These are phyloP conservation scores for Phrynocephalus forsythii DNA, from an alignment of 2,797 vertebrate genomes.

Conservation along the genomic window DNA sequence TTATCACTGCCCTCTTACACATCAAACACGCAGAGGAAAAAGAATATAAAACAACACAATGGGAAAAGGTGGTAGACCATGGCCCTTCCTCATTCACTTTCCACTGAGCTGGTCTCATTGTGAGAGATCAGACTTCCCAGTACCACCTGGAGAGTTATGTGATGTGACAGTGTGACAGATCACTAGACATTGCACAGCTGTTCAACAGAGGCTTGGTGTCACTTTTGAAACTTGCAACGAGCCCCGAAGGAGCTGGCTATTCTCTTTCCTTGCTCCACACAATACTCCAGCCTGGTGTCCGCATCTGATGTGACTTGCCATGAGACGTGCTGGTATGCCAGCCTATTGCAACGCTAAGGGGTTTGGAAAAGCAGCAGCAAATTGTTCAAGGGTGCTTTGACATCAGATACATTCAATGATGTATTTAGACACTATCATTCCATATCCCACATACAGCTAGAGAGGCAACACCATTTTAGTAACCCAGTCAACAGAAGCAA, in stretches of 20 bases:
- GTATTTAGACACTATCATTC: background rate
- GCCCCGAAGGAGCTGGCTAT: background rate
- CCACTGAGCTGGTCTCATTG: background rate
- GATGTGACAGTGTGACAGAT: too few species aligned
- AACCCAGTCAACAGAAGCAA: background rate
- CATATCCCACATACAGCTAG: background rate
- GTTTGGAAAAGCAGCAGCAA: background rate
- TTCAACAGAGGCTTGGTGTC: background rate
- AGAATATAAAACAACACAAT: background rate
- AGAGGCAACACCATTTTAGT: background rate
- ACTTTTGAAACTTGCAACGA: background rate
- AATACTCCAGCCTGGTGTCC: background rate
- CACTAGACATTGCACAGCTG: background rate
- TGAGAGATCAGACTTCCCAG: background rate
- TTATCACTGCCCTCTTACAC: too few species aligned
- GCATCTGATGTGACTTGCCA: background rate
- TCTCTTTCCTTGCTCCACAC: background rate
- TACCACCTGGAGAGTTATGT: background rate
- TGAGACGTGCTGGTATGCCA: background rate
- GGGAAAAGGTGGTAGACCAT: too few species aligned
- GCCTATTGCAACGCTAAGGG: too few species aligned
- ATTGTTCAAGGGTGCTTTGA: background rate
- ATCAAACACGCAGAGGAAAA: too few species aligned
- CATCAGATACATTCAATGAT: background rate
- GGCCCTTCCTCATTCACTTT: background rate